Conservation (phyloP, 2,888 invertebrate genomes). For the Lymantria dispar region DNA sequence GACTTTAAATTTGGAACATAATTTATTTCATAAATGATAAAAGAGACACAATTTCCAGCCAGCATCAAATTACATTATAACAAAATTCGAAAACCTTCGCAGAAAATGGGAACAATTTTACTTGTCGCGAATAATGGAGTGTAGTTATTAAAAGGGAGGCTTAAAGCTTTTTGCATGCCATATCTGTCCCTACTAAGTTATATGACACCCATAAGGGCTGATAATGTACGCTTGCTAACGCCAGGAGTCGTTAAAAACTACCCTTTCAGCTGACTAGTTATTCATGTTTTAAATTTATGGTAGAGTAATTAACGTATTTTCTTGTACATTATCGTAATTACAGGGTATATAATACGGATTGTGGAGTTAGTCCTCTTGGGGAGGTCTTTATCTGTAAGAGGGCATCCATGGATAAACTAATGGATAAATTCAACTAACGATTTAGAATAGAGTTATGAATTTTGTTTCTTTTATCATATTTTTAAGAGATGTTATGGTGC, state of each 20-base stretch:
- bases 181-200: slow-evolving; percentile 13
- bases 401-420: no score
- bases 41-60: not conserved
- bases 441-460: no score
- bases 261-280: not conserved
- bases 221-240: slow-evolving; percentile 5
- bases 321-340: no score
- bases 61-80: not conserved
- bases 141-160: slow-evolving; percentile 4
- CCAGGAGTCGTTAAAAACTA: not conserved
- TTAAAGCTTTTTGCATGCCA: slow-evolving; percentile 5
- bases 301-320: no score
- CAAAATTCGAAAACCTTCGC: not conserved
- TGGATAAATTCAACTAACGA: no score
- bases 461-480: no score
- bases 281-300: not conserved
- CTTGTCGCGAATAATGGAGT: slow-evolving; percentile 5
- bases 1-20: not conserved
- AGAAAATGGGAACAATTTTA: slow-evolving; percentile 5
- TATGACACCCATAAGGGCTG: slow-evolving; percentile 18
- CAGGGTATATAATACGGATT: no score
- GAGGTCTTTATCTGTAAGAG: no score
- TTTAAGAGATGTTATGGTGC: no score
- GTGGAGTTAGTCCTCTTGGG: no score
- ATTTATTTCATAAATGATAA: not conserved